phyloP scores from a whole-genome alignment of 2,888 invertebrate genomes.

The Nomada lathburiana region DNA sequence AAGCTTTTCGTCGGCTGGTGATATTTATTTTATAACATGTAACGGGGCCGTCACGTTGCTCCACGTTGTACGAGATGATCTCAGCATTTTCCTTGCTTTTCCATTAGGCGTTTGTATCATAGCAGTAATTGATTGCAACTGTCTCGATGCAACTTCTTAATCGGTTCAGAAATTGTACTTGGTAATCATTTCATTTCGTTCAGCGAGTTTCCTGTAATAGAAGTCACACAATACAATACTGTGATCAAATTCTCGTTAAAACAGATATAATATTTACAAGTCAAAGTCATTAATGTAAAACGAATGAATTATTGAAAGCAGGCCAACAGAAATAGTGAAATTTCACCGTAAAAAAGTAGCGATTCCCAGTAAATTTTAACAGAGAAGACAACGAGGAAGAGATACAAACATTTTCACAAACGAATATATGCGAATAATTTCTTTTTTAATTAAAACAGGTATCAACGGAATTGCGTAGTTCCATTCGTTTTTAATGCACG shows the following conservation, averaged over 20 bases:
- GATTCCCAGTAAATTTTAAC: too few species aligned
- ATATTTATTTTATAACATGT: conserved; percentile 24
- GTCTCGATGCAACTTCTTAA: too few species aligned
- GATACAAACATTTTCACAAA: too few species aligned
- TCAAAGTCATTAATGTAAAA: neutral
- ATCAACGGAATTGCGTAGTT: neutral
- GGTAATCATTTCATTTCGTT: neutral
- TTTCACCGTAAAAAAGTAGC: too few species aligned
- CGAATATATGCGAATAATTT: too few species aligned
- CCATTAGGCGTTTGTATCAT: neutral
- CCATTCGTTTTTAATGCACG: neutral
- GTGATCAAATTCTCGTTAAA: too few species aligned
- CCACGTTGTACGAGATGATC: conserved; percentile 10
- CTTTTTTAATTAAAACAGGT: neutral
- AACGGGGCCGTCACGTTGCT: neutral
- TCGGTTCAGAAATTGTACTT: neutral
- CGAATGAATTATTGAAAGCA: too few species aligned
- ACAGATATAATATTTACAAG: too few species aligned
- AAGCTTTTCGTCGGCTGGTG: neutral
- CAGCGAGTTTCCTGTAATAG: too few species aligned
- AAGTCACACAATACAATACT: too few species aligned
- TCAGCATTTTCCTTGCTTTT: neutral
- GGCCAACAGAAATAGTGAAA: neutral
- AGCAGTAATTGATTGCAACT: too few species aligned
- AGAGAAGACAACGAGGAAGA: too few species aligned